Percentiles rank a stretch among this genome's conserved stretches.
Evolutionary conservation across 30 jellyfish, hydroid and myxozoan genomes (phyloP).

Genomic region (Aurelia aurita): DNA sequence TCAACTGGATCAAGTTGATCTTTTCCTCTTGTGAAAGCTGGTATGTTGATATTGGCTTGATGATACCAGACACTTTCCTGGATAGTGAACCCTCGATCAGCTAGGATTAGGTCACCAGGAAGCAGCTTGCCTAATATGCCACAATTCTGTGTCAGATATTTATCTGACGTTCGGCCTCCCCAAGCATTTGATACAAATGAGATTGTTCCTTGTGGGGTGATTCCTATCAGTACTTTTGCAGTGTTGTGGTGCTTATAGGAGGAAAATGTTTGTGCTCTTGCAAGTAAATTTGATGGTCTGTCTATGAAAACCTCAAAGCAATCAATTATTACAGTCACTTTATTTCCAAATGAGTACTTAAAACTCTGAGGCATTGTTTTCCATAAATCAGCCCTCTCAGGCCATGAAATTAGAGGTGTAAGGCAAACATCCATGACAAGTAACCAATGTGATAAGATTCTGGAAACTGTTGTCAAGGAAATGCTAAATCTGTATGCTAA

Average conservation of each 20-base stretch:
- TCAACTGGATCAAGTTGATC: constrained; percentile 59
- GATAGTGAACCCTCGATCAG: constrained; percentile 64
- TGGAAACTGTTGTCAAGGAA: constrained; percentile 54
- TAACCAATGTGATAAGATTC: constrained; percentile 58
- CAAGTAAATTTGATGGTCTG: constrained; percentile 49
- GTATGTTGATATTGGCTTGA: constrained; percentile 50
- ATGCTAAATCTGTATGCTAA: constrained; percentile 59
- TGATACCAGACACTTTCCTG: constrained; percentile 61
- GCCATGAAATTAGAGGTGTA: constrained; percentile 58
- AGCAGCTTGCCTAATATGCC: constrained; percentile 48
- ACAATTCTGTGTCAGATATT: constrained; percentile 54
- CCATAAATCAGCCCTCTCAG: constrained; percentile 62
- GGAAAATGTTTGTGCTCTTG: constrained; percentile 73
- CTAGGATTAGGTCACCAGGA: constrained; percentile 53
- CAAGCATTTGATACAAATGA: constrained; percentile 62
- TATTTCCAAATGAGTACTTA: constrained; percentile 51
- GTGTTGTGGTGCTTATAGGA: constrained; percentile 65
- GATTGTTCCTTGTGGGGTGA: constrained; percentile 70
- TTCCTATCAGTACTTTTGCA: constrained; percentile 59
- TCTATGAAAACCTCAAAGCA: constrained; percentile 65
- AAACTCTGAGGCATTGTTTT: constrained; percentile 60
- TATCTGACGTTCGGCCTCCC: constrained; percentile 79
- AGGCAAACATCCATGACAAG: constrained; percentile 63
- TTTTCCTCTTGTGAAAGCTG: constrained; percentile 62
- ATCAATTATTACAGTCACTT: constrained; percentile 50